These are phyloP conservation scores for Andrena fulva DNA, from an alignment of 2,888 invertebrate species.

Conservation along the genomic window DNA sequence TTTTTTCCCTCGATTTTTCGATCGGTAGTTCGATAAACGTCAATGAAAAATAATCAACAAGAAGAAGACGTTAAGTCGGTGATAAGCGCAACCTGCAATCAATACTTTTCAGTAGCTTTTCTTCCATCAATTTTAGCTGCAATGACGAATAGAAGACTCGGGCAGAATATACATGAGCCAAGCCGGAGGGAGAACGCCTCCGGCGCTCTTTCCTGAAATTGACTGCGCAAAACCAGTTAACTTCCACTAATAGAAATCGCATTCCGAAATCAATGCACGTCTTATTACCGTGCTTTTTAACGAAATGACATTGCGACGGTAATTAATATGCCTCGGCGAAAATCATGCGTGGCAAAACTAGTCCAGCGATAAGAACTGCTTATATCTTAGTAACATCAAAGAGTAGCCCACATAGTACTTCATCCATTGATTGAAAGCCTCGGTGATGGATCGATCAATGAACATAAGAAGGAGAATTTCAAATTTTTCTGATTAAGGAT, in stretches of 20 bases:
- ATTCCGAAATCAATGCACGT: constrained; percentile 67
- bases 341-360: constrained; percentile 57
- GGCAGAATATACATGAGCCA: constrained; percentile 52
- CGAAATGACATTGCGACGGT: constrained; percentile 58
- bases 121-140: constrained; percentile 59
- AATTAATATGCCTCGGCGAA: constrained; percentile 53
- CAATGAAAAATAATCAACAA: constrained; percentile 68
- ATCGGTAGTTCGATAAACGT: constrained; percentile 62
- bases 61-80: constrained; percentile 70
- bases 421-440: constrained; percentile 64
- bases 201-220: constrained; percentile 51
- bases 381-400: constrained; percentile 60
- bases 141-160: constrained; percentile 68
- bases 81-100: constrained; percentile 60
- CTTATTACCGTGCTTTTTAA: constrained; percentile 62
- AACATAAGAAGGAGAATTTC: constrained; percentile 62
- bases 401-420: constrained; percentile 40
- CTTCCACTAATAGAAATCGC: constrained; percentile 64
- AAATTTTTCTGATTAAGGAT: constrained; percentile 56
- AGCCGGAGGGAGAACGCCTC: constrained; percentile 52
- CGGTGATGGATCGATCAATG: constrained; percentile 64
- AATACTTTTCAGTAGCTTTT: constrained; percentile 65
- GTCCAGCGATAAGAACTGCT: constrained; percentile 57
- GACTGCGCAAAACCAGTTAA: constrained; percentile 61
- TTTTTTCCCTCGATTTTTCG: constrained; percentile 62